phyloP scores from a whole-genome alignment of 2,113 vertebrate species.

The Upupa epops region DNA sequence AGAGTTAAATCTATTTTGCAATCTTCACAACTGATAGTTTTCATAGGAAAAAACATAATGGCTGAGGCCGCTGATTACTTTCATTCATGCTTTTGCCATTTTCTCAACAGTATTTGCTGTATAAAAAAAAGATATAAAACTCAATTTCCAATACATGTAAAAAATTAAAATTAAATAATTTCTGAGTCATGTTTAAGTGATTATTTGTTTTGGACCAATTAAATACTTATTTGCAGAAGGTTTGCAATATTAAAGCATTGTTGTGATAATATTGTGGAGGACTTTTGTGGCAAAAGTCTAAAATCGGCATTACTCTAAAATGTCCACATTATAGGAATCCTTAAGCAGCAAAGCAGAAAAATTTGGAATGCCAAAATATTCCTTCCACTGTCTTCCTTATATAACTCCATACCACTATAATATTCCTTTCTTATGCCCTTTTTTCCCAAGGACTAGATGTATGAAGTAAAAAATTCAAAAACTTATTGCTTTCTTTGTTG shows the following conservation, averaged over 20 bases:
- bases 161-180: not conserved
- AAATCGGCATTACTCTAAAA: not conserved
- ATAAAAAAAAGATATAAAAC: not conserved
- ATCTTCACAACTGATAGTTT: not conserved
- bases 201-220: not conserved
- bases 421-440: not conserved
- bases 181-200: not conserved
- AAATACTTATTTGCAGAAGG: not conserved
- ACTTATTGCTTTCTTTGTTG: not conserved
- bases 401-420: not conserved
- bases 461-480: not conserved
- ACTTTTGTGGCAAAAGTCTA: not conserved
- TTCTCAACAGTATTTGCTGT: not conserved
- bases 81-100: not conserved
- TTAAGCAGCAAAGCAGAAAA: not conserved
- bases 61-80: not conserved
- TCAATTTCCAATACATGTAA: not conserved
- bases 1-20: not conserved
- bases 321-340: not conserved
- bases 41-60: not conserved
- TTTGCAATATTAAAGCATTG: not conserved
- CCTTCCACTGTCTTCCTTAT: fast-evolving
- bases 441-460: not conserved
- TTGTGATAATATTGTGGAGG: not conserved
- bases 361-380: not conserved